Percentiles rank a stretch among this genome's conserved stretches.
Evolutionary conservation across 1,140 invertebrate species (phyloP).

Genomic region (Dreissena polymorpha): DNA sequence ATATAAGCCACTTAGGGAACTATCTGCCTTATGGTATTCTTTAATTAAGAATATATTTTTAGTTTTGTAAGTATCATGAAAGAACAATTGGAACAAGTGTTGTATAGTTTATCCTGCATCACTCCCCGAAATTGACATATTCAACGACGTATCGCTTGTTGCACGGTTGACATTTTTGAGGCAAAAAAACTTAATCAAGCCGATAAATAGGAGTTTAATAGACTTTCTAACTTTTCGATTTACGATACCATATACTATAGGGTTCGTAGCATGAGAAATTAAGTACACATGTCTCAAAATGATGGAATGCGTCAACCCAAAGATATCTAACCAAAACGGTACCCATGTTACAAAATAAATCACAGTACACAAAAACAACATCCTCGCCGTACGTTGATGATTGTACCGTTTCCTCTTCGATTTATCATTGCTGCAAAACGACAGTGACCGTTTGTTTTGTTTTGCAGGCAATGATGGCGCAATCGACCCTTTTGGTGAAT

Average conservation of each 20-base stretch:
- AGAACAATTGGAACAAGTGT: no score
- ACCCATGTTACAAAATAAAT: constrained; percentile 71
- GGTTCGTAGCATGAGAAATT: constrained; percentile 70
- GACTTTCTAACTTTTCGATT: constrained; percentile 61
- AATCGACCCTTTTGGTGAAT: no score
- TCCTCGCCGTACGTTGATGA: constrained; percentile 67
- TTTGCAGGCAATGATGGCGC: no score
- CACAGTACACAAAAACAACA: constrained; percentile 72
- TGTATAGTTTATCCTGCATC: no score
- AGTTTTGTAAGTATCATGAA: no score
- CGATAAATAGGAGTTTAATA: neutral
- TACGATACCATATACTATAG: constrained; percentile 71
- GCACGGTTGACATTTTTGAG: neutral
- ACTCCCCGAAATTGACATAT: no score
- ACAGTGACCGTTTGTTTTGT: no score
- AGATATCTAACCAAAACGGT: constrained; percentile 74
- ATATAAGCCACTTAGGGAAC: no score
- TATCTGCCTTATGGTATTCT: no score
- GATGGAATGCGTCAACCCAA: constrained; percentile 62
- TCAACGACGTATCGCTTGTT: no score
- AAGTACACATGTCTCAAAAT: constrained; percentile 68
- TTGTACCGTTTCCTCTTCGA: constrained; percentile 21
- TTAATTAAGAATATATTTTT: no score
- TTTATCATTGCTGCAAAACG: neutral
- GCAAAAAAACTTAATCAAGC: constrained; percentile 1